Conservation (phyloP, 2,888 invertebrate genomes). For the Luperina nickerlii region DNA sequence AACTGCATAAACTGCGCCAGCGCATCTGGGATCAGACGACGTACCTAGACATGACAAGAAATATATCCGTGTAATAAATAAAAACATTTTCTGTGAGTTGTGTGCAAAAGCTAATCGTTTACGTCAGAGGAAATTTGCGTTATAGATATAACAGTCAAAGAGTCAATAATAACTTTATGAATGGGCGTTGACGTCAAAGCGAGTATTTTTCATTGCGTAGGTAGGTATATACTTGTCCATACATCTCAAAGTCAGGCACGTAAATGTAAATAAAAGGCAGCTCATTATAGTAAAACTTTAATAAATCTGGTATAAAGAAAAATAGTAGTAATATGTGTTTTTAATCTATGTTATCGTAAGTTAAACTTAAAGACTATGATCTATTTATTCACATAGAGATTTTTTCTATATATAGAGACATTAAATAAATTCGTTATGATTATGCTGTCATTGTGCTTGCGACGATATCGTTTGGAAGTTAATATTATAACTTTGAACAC, state of each 20-base stretch:
- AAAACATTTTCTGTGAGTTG: conserved; percentile 56
- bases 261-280: conserved; percentile 60
- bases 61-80: conserved; percentile 58
- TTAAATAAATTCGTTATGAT: conserved; percentile 69
- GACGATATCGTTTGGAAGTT: conserved; percentile 27
- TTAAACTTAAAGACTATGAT: conserved; percentile 52
- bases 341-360: conserved; percentile 35
- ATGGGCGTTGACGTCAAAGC: conserved; percentile 85
- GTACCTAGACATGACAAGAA: conserved; percentile 8
- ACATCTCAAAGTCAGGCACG: conserved; percentile 50
- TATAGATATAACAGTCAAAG: conserved; percentile 72
- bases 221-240: conserved; percentile 51
- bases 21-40: conserved; percentile 33
- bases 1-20: conserved; percentile 48
- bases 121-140: conserved; percentile 39
- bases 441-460: conserved; percentile 65
- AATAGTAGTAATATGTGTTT: conserved; percentile 39
- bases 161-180: conserved; percentile 83
- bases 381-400: conserved; percentile 41
- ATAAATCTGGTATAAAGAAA: conserved; percentile 54
- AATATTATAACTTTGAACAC: conserved; percentile 51
- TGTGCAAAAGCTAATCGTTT: conserved; percentile 65
- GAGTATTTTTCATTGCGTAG: conserved; percentile 69
- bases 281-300: conserved; percentile 60
- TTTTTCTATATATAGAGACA: conserved; percentile 60